Conservation (phyloP, 2,888 invertebrate genomes). For the Drosophila diplacantha region DNA sequence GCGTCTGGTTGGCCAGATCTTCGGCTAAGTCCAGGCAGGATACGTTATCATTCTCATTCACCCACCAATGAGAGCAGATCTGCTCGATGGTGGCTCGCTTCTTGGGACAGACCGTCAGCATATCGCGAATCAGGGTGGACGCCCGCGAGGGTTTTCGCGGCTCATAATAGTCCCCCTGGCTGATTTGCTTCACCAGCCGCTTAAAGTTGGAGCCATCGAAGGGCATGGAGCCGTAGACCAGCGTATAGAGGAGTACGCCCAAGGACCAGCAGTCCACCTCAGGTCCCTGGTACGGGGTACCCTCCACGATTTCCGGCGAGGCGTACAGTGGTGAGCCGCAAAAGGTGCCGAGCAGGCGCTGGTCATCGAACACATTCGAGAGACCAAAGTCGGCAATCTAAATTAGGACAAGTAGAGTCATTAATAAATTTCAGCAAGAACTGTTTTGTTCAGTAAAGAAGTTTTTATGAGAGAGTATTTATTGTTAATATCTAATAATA, state of each 20-base stretch:
- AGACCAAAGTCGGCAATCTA: constrained; percentile 99
- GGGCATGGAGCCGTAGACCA: constrained; percentile 99
- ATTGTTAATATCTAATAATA: neutral
- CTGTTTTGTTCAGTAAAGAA: neutral
- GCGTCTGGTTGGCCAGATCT: constrained; percentile 92
- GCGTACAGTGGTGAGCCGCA: constrained; percentile 98
- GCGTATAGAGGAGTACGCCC: constrained; percentile 96
- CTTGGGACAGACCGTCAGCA: constrained; percentile 94
- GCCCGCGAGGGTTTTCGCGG: constrained; percentile 96
- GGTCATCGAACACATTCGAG: constrained; percentile 96
- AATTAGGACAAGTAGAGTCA: too few relatives aligned
- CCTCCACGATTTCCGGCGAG: constrained; percentile 98
- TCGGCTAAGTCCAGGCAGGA: constrained; percentile 92
- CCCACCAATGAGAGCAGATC: constrained; percentile 98
- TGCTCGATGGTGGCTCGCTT: constrained; percentile 94
- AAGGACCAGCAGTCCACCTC: constrained; percentile 97
- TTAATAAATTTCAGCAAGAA: neutral
- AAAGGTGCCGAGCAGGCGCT: constrained; percentile 91
- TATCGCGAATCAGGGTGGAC: constrained; percentile 94
- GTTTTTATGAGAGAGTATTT: neutral
- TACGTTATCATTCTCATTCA: constrained; percentile 89
- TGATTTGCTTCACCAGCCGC: constrained; percentile 96
- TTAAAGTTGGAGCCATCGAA: constrained; percentile 99
- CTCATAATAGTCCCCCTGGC: constrained; percentile 98
- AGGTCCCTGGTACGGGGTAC: constrained; percentile 97